These are phyloP conservation scores for Lamellibrachia columna DNA, from an alignment of 2,888 invertebrate species.

Conservation along the genomic window DNA sequence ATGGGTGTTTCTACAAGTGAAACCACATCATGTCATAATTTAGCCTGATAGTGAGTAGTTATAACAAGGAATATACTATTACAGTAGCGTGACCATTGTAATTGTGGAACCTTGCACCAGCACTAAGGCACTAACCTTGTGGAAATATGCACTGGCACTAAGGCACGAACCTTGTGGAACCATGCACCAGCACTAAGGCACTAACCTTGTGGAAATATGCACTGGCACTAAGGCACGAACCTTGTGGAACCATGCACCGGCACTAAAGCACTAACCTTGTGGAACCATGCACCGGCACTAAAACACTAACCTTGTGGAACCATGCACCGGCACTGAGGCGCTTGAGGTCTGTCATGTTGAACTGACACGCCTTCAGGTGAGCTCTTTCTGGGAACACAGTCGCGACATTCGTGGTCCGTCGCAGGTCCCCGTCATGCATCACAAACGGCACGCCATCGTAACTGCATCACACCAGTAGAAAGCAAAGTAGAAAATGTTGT, in stretches of 20 bases:
- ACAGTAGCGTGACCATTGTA: not conserved
- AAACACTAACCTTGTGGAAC: constrained; percentile 53
- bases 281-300: constrained; percentile 22
- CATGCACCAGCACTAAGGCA: too few species aligned
- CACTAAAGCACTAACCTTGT: too few species aligned
- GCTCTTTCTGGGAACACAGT: constrained; percentile 47
- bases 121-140: not conserved
- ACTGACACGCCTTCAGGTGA: constrained; percentile 43
- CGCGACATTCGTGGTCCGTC: constrained; percentile 56
- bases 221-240: too few species aligned
- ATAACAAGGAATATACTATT: too few species aligned
- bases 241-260: too few species aligned
- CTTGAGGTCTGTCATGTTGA: constrained; percentile 54
- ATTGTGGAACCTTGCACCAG: not conserved
- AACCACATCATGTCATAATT: not conserved
- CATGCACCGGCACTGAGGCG: constrained; percentile 57
- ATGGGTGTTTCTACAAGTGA: not conserved
- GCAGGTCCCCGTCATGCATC: constrained; percentile 52
- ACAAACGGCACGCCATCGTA: constrained; percentile 59
- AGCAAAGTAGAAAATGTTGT: not conserved
- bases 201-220: too few species aligned
- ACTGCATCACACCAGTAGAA: constrained; percentile 43
- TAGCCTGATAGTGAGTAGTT: too few species aligned
- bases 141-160: too few species aligned
- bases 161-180: too few species aligned